Evolutionary conservation across 2,888 invertebrate genomes (phyloP).

Genomic region (Bugulina stolonifera): DNA sequence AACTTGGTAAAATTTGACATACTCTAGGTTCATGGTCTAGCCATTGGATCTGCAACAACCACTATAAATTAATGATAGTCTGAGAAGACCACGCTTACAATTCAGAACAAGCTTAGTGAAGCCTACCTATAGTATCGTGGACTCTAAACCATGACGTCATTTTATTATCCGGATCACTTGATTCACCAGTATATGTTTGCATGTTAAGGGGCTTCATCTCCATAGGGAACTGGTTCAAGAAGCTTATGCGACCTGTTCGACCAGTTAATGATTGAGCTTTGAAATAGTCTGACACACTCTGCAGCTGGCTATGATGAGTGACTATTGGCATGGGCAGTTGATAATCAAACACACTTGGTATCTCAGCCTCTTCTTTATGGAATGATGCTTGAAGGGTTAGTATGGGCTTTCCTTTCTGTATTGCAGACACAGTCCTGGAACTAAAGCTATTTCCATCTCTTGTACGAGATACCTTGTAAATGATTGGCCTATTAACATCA

Average conservation of each 20-base stretch:
- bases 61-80: too few species aligned
- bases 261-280: too few species aligned
- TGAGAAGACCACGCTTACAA: too few species aligned
- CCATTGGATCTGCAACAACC: too few species aligned
- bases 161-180: slow-evolving; percentile 31
- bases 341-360: slow-evolving; percentile 36
- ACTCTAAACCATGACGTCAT: slow-evolving; percentile 44
- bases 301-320: slow-evolving; percentile 45
- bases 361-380: slow-evolving; percentile 42
- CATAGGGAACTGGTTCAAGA: slow-evolving; percentile 32
- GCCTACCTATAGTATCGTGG: slow-evolving; percentile 41
- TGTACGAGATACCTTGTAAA: slow-evolving; percentile 53
- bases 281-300: slow-evolving; percentile 33
- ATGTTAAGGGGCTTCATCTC: slow-evolving; percentile 38
- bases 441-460: slow-evolving; percentile 52
- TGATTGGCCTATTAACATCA: slow-evolving; percentile 43
- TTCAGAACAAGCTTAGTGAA: too few species aligned
- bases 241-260: too few species aligned
- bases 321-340: slow-evolving; percentile 53
- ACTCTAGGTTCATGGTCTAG: too few species aligned
- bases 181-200: slow-evolving; percentile 28
- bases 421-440: slow-evolving; percentile 51
- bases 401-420: slow-evolving; percentile 51
- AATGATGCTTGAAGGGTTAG: slow-evolving; percentile 49
- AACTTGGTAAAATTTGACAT: too few species aligned